Evolutionary conservation across 2,888 invertebrate genomes (phyloP), one percentile per base, ranked within the genome.

Genomic region (Cataglyphis altisquamis): DNA sequence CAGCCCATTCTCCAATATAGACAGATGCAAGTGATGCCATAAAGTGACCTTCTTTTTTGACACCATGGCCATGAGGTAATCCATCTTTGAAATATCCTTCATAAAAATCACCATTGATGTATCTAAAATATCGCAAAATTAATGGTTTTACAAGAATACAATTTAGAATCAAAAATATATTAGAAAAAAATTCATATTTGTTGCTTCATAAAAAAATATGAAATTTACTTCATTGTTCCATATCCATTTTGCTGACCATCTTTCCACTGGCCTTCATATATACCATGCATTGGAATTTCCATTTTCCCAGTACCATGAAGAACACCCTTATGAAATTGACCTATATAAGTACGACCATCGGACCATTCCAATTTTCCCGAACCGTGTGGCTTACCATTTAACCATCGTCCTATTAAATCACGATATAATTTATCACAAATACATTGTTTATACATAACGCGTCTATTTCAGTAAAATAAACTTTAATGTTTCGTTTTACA

Each of bases 71-170:
- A 92, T 98, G 97, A 1, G 97, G 97, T 73, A 96, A 95, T 0
- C 98, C 98, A 91, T 98, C 98, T 93, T 97, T 97, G 93, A 98
- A 98, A 93, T 97, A 97, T 0, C 98, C 98, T 92, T 98, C 97
- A 93, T 98, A 98, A 21, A 97, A 95, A 92, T 98, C 98, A 4
- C 97, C 98, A 82, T 97, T 97, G 18, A 96, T 95, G 93, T 97
- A 98, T 92, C 96, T 95, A 73, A 73, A 73, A 60, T 25, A 60
- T 57, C 9, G 5, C 21, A 55, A 39, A 21, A 32, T 45, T 78
- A 63, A 57, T 52, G 1, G n/a, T 62, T 55, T 60, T 57, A 21
- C 39, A 15, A 32, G 6, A 48, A n/a, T 62, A 52, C n/a, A 60
- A 62, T 68, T 63, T 55, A 45, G 4, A 45, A 21, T 15, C 1